Percentiles rank a stretch among this genome's conserved stretches.
Conservation (phyloP, 1,140 invertebrate genomes). For the Marisa cornuarietis region DNA sequence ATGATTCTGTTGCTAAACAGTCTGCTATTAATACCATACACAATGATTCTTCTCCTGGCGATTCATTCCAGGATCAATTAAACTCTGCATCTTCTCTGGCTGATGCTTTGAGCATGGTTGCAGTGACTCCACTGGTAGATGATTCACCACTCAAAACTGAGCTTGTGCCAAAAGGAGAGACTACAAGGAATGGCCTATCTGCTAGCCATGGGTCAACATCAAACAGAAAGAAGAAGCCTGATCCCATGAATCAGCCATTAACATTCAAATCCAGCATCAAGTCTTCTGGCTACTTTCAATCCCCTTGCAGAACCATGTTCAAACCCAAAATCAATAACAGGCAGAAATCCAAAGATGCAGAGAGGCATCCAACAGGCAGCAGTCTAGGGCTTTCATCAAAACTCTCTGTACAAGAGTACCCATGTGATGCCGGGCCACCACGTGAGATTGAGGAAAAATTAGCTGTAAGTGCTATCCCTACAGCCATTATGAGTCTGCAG, state of each 20-base stretch:
- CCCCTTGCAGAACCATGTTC: conserved; percentile 56
- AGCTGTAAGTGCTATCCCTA: conserved; percentile 49
- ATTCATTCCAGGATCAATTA: background rate
- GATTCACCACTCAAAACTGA: conserved; percentile 54
- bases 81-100: background rate
- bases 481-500: conserved; percentile 48
- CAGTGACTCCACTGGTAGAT: conserved; percentile 33
- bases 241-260: conserved; percentile 51
- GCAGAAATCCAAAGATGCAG: background rate
- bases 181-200: conserved; percentile 25
- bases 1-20: too few relatives aligned
- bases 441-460: conserved; percentile 36
- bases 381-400: conserved; percentile 13
- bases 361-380: background rate
- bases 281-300: conserved; percentile 62
- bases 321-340: conserved; percentile 42
- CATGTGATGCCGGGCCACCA: conserved; percentile 44
- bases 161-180: conserved; percentile 45
- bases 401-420: conserved; percentile 46
- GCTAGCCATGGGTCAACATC: conserved; percentile 6
- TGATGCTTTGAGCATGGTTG: conserved; percentile 25
- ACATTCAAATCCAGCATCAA: conserved; percentile 61
- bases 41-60: background rate
- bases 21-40: background rate
- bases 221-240: conserved; percentile 34